Conservation (phyloP, 2,797 vertebrate species). For the Betta splendens region DNA sequence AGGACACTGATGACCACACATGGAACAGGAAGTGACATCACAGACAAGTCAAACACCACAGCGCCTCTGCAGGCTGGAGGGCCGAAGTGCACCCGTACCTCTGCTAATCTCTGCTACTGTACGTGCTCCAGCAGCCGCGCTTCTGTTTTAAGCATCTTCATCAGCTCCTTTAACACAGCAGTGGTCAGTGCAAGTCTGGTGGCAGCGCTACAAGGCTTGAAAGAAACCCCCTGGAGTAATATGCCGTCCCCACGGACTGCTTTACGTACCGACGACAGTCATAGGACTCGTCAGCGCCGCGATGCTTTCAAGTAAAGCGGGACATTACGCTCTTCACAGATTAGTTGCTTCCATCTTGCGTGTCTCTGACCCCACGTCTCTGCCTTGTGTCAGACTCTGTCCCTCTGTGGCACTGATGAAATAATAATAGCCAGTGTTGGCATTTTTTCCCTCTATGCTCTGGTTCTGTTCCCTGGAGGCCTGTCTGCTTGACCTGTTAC, state of each 20-base stretch:
- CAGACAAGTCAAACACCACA: no score
- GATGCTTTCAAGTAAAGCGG: neutral
- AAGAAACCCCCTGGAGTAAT: constrained; percentile 6
- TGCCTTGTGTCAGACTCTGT: constrained; percentile 40
- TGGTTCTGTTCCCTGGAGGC: constrained; percentile 39
- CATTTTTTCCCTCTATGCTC: constrained; percentile 29
- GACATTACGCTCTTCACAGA: neutral
- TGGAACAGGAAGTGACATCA: no score
- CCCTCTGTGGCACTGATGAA: constrained; percentile 43
- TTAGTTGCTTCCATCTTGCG: constrained; percentile 15
- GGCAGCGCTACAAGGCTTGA: constrained; percentile 16
- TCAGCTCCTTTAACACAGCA: neutral
- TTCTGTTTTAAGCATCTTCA: no score
- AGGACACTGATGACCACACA: no score
- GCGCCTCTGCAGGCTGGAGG: no score
- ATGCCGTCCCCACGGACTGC: no score
- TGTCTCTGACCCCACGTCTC: constrained; percentile 36
- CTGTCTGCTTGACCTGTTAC: constrained; percentile 55
- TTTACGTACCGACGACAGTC: neutral
- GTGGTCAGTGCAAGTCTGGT: neutral
- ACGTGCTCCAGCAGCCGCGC: no score
- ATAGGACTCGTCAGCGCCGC: neutral
- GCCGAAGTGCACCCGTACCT: no score
- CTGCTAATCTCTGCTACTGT: no score
- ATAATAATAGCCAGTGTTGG: constrained; percentile 48